Base-by-base conservation (phyloP, 2,113 vertebrate species). In the Ptychochromis oligacanthus region DNA sequence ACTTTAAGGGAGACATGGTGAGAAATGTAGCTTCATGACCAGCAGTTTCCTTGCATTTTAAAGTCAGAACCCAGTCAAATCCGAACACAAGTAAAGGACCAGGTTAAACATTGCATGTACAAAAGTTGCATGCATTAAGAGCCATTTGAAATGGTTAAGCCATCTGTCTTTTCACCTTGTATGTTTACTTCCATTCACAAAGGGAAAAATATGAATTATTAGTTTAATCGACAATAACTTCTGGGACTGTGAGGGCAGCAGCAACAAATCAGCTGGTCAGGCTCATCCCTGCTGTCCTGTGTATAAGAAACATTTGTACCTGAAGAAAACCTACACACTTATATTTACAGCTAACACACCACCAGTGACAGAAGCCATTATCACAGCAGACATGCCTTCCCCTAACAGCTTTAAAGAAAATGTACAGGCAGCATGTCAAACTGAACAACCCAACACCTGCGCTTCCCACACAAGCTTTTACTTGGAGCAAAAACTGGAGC, bases 281-380 rank as follows among this genome's bases (percentile, higher is more conserved):
- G n/a, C n/a, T 15, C n/a, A 3, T 0, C 13, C 36, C 36, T 24
- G 38, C 62, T 65, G 36, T 15, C 62, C n/a, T 1, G 4, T 43
- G n/a, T 10, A 13, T 65, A 6, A 15, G 38, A 43, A 43, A 43
- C 62, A 17, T 65, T 65, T 10, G 38, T 38, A 8, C 36, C 36
- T 36, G 36, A 36, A 36, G 36, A 36, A 36, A 36, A 36, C 36
- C 36, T 36, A 2, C 20, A 17, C 61, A 40, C 36, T 24, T 3
- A 36, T 24, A 17, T 15, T 65, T 36, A 65, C 62, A 7, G 13
- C n/a, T 17, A 24, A 65, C 62, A 65, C 34, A 22, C 36, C n/a
- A 15, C 61, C 61, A 38, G 34, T 38, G 60, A 64, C 60, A 62
- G 20, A 38, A 62, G 0, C 6, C 34, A 64, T 64, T 64, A 14